Evolutionary conservation across 2,797 vertebrate genomes (phyloP).

Genomic region (Paramormyrops hopkinsi): DNA sequence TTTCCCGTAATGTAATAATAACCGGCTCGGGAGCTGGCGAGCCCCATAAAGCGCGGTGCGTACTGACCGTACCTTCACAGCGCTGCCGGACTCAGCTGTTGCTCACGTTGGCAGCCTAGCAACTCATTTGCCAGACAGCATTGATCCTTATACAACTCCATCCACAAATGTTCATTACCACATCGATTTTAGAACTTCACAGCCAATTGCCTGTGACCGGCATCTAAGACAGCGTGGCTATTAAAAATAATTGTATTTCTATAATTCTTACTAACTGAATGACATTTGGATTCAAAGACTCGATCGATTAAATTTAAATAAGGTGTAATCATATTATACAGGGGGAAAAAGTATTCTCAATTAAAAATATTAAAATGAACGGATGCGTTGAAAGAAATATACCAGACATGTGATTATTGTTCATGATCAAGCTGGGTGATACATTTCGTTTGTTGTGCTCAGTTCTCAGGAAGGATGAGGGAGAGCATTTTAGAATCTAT

Average conservation of each 20-base stretch:
- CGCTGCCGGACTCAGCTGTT: neutral
- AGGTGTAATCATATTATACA: neutral
- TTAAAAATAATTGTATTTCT: conserved; percentile 15
- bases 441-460: neutral
- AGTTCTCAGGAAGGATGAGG: neutral
- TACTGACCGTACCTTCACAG: neutral
- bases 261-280: neutral
- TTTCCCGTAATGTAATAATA: conserved; percentile 14
- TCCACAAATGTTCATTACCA: conserved; percentile 25
- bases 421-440: neutral
- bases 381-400: neutral
- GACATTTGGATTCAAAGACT: neutral
- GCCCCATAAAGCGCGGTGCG: neutral
- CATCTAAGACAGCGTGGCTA: conserved; percentile 5
- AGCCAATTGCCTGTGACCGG: conserved; percentile 8
- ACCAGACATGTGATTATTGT: neutral
- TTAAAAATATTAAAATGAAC: conserved; percentile 4
- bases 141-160: conserved; percentile 6
- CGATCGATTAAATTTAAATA: neutral
- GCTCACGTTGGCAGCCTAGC: neutral
- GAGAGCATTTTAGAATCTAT: neutral
- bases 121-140: neutral
- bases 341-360: neutral
- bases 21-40: neutral
- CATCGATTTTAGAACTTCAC: conserved; percentile 25